These are phyloP conservation scores for Malurus elegans DNA, from an alignment of 2,113 vertebrate genomes.

Conservation along the genomic window DNA sequence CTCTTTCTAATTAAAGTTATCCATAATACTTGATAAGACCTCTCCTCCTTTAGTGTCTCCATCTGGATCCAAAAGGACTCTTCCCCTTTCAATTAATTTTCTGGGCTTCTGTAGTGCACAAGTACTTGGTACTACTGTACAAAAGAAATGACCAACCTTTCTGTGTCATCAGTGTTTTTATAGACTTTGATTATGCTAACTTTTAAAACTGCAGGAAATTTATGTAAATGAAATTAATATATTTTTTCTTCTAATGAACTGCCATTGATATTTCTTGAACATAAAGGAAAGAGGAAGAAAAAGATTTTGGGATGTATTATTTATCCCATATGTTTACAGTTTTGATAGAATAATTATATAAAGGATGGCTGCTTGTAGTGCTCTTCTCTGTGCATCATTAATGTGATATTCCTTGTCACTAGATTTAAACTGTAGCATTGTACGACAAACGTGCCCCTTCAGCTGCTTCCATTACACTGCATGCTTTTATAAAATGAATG, in stretches of 20 bases:
- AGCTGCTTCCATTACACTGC: conserved; percentile 40
- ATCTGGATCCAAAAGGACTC: neutral
- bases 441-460: conserved; percentile 38
- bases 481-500: conserved; percentile 61
- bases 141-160: neutral
- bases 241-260: neutral
- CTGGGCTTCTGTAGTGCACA: neutral
- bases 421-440: conserved; percentile 37
- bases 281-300: neutral
- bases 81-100: neutral
- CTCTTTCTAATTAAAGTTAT: neutral
- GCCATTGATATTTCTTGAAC: neutral
- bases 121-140: neutral
- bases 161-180: neutral
- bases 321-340: neutral
- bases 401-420: conserved; percentile 35
- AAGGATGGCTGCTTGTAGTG: neutral
- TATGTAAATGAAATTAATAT: neutral
- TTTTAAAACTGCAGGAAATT: neutral
- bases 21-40: neutral
- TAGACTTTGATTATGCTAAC: neutral
- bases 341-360: conserved; percentile 5
- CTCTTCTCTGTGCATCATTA: conserved; percentile 34
- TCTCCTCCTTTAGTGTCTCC: neutral
- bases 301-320: neutral